Percentiles rank a stretch among this genome's conserved stretches.
These are phyloP conservation scores for Squalus acanthias DNA, from an alignment of 2,797 vertebrate genomes.

Conservation along the genomic window DNA sequence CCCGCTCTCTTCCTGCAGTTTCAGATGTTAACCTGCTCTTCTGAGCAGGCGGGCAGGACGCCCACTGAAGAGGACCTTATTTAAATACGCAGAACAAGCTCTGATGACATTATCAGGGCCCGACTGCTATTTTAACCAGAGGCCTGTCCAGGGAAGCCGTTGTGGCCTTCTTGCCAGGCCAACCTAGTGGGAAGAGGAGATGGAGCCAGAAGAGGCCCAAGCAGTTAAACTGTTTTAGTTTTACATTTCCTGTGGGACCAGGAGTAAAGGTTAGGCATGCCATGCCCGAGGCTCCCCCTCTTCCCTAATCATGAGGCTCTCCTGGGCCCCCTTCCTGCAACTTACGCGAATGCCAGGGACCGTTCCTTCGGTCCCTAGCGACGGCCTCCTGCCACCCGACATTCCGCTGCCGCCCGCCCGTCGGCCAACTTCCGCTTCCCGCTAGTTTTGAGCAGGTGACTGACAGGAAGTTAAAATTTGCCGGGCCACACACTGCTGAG, in stretches of 20 bases:
- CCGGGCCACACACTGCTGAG: background rate
- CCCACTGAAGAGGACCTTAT: background rate
- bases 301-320: background rate
- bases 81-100: background rate
- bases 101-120: background rate
- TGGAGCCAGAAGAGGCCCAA: background rate
- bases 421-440: background rate
- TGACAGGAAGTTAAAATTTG: background rate
- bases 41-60: background rate
- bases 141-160: background rate
- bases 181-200: background rate
- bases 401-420: background rate
- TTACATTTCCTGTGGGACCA: background rate
- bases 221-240: background rate
- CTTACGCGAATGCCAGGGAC: background rate
- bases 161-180: background rate
- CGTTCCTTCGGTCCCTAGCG: background rate
- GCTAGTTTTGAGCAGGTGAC: background rate
- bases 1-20: background rate
- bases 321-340: background rate
- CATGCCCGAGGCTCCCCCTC: background rate
- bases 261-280: background rate
- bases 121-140: background rate
- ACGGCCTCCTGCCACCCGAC: background rate
- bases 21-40: background rate